phyloP scores from a whole-genome alignment of 1,140 invertebrate species.

The Stegodyphus mimosarum region DNA sequence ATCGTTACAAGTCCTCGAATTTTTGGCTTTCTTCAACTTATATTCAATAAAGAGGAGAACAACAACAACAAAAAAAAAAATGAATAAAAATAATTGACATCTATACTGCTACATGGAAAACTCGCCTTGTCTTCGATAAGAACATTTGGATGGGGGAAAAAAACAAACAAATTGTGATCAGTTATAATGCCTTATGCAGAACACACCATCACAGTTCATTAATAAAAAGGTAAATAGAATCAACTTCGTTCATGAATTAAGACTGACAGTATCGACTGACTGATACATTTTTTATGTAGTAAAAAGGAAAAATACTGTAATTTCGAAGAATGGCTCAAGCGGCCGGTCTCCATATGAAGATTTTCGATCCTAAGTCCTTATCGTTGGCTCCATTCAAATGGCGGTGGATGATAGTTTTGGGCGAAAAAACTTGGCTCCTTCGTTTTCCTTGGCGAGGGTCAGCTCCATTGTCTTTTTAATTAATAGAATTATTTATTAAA shows the following conservation, averaged over 20 bases:
- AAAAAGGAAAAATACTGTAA: slow-evolving; percentile 61
- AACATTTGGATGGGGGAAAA: neutral
- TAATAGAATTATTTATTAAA: slow-evolving; percentile 59
- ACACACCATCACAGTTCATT: slow-evolving; percentile 58
- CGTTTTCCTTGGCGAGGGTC: slow-evolving; percentile 52
- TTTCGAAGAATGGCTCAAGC: slow-evolving; percentile 29
- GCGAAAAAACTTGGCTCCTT: slow-evolving; percentile 59
- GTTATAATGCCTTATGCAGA: slow-evolving; percentile 50
- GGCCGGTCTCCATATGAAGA: slow-evolving; percentile 31
- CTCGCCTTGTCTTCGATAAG: slow-evolving; percentile 39
- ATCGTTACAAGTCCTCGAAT: neutral
- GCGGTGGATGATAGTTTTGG: slow-evolving; percentile 50
- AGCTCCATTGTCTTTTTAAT: slow-evolving; percentile 51
- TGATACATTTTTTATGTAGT: slow-evolving; percentile 41
- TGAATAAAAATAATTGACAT: slow-evolving; percentile 19
- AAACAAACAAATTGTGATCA: slow-evolving; percentile 22
- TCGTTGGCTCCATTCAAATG: slow-evolving; percentile 41
- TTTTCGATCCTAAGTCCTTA: slow-evolving; percentile 12
- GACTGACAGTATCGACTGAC: slow-evolving; percentile 16
- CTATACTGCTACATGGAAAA: slow-evolving; percentile 20
- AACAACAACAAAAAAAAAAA: neutral
- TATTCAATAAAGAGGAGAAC: neutral
- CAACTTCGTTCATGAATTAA: slow-evolving; percentile 8
- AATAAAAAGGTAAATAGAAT: slow-evolving; percentile 57
- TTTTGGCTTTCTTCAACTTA: slow-evolving; percentile 7